Evolutionary conservation across 64 coral and sea anemone genomes (phyloP).

Genomic region (Pocillopora damicornis): DNA sequence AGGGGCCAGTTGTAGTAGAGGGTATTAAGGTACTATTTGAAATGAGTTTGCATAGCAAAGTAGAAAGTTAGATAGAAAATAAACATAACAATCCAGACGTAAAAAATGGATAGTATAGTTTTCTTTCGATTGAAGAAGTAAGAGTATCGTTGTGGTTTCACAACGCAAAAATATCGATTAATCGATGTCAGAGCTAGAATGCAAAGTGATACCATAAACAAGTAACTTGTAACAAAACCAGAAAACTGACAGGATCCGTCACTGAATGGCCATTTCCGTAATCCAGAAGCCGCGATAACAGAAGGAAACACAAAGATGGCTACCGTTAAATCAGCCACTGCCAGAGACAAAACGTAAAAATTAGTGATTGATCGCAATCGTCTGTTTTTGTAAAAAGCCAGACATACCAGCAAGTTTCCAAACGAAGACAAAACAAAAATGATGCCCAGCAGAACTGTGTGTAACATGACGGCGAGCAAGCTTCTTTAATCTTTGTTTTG

Average conservation of each 20-base stretch:
- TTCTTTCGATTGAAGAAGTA: slow-evolving; percentile 16
- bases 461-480: not conserved
- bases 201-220: not conserved
- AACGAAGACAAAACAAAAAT: not conserved
- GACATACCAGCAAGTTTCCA: slow-evolving; percentile 31
- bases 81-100: slow-evolving; percentile 3
- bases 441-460: not conserved
- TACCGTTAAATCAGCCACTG: slow-evolving; percentile 19
- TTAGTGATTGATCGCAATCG: slow-evolving; percentile 21
- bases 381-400: slow-evolving; percentile 24
- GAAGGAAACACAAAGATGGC: slow-evolving; percentile 15
- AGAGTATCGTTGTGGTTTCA: not conserved
- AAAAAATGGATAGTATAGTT: not conserved
- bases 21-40: not conserved
- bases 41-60: not conserved
- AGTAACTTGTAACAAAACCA: slow-evolving; percentile 4
- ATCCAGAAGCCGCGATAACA: not conserved
- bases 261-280: not conserved
- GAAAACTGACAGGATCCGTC: slow-evolving; percentile 13
- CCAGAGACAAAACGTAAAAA: slow-evolving; percentile 23
- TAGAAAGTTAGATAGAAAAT: not conserved
- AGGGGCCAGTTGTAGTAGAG: not conserved
- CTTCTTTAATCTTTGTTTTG: not conserved
- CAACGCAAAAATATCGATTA: slow-evolving; percentile 40
- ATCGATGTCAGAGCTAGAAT: slow-evolving; percentile 4